Evolutionary conservation across 2,797 vertebrate genomes (phyloP), one percentile per base, ranked within the genome.

Genomic region (Xiphophorus birchmanni): DNA sequence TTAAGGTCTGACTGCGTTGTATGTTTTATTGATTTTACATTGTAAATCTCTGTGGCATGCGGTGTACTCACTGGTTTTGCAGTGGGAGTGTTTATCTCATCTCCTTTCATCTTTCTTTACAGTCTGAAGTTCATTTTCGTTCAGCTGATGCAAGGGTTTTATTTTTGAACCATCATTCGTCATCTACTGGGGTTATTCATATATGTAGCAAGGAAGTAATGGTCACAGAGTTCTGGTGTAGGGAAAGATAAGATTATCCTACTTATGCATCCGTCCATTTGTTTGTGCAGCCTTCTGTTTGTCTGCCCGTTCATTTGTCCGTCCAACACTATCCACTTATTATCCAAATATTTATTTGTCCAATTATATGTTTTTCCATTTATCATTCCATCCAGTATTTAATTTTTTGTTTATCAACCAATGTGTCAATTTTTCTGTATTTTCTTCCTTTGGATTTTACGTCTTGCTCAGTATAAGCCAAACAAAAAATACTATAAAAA

Each of bases 51-150:
- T 10, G 48, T 75, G 32, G n/a, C n/a, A 78, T 71, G 69, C 32
- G 72, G 65, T 80, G 73, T 73, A 26, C 45, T 78, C 48, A 67
- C 45, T 56, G 56, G 44, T 40, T 78, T 60, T 78, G 75, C 60
- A 44, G 37, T 84, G 58, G 75, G 73, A 71, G 73, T 74, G 75
- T 40, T 78, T 91, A 90, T 92, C 92, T 60, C 82, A 77, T 85
- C 42, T 72, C 63, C 81, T 94, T 94, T 93, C 89, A 92, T 91
- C 87, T 87, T 74, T 87, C 75, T 73, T 65, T 21, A 7, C 78
- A 91, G 90, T 91, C 88, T 77, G 32, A 92, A 92, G 92, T 93
- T 84, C 88, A 89, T 92, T 90, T 93, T 91, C 83, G 69, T 26
- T 74, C 42, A 73, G 40, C 77, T 76, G 85, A 88, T 86, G 87